Conservation (phyloP, 2,113 vertebrate species). For the Glareola pratincola region DNA sequence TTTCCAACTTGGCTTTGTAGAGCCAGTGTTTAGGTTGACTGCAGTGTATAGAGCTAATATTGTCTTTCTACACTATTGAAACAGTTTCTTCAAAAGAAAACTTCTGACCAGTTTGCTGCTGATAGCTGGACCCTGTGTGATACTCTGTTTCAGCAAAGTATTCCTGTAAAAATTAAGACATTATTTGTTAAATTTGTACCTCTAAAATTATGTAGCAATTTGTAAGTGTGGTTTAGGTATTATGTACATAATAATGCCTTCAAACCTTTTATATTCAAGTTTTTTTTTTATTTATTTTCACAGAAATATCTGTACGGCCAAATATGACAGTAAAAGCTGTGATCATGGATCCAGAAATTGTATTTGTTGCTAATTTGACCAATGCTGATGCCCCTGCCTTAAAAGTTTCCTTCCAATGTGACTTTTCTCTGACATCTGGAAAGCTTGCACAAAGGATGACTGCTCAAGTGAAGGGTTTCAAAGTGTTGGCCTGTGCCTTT, state of each 20-base stretch:
- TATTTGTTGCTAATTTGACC: constrained; percentile 91
- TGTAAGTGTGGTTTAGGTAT: not conserved
- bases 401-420: constrained; percentile 87
- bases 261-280: not conserved
- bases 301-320: constrained; percentile 53
- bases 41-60: not conserved
- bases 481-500: constrained; percentile 90
- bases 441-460: constrained; percentile 76
- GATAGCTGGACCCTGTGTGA: not conserved
- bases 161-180: not conserved
- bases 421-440: constrained; percentile 74
- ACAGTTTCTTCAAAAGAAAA: not conserved
- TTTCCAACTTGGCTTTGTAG: not conserved
- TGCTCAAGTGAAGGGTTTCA: constrained; percentile 83
- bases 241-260: not conserved
- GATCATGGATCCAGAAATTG: constrained; percentile 91
- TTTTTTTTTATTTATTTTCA: not conserved
- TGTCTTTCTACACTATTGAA: not conserved
- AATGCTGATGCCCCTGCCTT: constrained; percentile 88
- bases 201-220: not conserved
- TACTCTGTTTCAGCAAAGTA: not conserved
- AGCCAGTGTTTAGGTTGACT: not conserved
- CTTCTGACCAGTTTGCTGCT: not conserved
- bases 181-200: not conserved
- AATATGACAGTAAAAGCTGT: constrained; percentile 77